These are phyloP conservation scores for Pseudotriccus pelzelni DNA, from an alignment of 2,797 vertebrate genomes.

Conservation along the genomic window DNA sequence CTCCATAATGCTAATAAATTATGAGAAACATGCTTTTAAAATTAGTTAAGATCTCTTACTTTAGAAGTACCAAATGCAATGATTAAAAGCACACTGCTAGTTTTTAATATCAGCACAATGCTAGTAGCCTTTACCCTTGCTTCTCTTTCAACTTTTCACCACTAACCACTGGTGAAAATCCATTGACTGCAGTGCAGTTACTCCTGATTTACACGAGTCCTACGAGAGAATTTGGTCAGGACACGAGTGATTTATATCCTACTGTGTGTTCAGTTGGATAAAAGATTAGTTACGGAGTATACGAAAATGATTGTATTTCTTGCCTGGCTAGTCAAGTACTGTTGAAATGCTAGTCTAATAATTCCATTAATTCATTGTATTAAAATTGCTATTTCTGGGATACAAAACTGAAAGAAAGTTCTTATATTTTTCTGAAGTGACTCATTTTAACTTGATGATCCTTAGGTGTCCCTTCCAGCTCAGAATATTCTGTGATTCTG, in stretches of 20 bases:
- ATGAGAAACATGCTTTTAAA: neutral
- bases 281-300: neutral
- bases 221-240: neutral
- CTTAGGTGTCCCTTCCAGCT: neutral
- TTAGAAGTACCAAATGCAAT: neutral
- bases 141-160: conserved; percentile 11
- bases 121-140: neutral
- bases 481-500: neutral
- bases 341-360: neutral
- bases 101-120: neutral
- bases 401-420: neutral
- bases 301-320: conserved; percentile 7
- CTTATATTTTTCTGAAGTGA: conserved; percentile 47
- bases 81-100: neutral
- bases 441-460: neutral
- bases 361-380: neutral
- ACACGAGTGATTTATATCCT: neutral
- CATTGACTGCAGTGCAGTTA: conserved; percentile 44
- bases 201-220: neutral
- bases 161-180: neutral
- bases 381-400: conserved; percentile 1
- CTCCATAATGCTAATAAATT: neutral
- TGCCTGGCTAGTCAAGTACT: neutral
- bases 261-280: neutral
- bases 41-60: neutral